Conservation (phyloP, 2,113 vertebrate genomes). For the Genyomyrus donnyi region DNA sequence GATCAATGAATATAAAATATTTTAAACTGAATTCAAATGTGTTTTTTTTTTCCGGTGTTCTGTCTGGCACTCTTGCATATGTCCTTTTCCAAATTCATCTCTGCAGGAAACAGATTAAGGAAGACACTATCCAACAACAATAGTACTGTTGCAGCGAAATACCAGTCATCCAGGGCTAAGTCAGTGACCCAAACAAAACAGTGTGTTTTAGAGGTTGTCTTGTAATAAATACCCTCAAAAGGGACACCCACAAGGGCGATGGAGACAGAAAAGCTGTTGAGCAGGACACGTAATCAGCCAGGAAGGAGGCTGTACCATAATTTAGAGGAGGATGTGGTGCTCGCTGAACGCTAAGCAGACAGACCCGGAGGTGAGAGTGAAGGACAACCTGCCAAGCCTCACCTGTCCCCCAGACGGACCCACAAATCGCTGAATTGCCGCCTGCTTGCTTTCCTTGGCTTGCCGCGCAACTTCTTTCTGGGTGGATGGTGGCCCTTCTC, state of each 20-base stretch:
- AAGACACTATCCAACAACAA: conserved; percentile 8
- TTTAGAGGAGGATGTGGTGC: not conserved
- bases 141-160: not conserved
- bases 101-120: not conserved
- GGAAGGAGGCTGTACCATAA: not conserved
- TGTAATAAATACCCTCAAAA: not conserved
- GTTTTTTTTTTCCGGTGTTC: not conserved
- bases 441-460: conserved; percentile 61
- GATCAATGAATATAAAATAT: not conserved
- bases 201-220: not conserved
- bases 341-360: not conserved
- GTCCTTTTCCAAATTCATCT: not conserved
- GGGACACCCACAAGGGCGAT: not conserved
- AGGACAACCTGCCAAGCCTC: conserved; percentile 6
- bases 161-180: not conserved
- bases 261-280: not conserved
- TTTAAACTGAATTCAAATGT: not conserved
- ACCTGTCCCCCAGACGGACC: conserved; percentile 76
- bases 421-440: conserved; percentile 76
- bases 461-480: conserved; percentile 63
- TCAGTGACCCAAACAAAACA: conserved; percentile 1
- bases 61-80: not conserved
- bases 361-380: not conserved
- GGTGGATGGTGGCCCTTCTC: conserved; percentile 62
- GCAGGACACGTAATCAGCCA: not conserved